Conservation (phyloP, 53 echinoderm and acorn worm genomes). For the Luidia sarsii region DNA sequence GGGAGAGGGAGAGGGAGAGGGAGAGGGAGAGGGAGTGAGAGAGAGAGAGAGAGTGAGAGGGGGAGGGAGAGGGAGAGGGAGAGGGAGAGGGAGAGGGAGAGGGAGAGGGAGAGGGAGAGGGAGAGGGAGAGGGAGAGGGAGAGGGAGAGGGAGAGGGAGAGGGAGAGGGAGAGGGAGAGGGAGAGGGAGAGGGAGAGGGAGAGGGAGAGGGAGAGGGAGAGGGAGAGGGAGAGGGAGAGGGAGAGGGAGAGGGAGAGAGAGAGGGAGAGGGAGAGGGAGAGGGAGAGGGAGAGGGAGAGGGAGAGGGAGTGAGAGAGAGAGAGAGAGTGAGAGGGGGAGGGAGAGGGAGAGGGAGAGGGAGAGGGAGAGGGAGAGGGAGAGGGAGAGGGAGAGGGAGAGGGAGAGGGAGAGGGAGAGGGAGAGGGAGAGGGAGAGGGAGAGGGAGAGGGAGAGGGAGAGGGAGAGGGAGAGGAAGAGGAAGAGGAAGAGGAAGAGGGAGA, state of each 20-base stretch:
- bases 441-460: conserved; percentile 28
- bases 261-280: conserved; percentile 28
- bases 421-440: conserved; percentile 28
- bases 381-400: conserved; percentile 28
- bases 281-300: conserved; percentile 1
- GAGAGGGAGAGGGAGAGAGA: conserved; percentile 3
- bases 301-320: too few species aligned
- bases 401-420: conserved; percentile 28
- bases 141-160: conserved; percentile 28
- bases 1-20: too few species aligned
- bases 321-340: background rate
- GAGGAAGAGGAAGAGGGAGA: conserved; percentile 20
- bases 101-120: conserved; percentile 28
- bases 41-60: too few species aligned
- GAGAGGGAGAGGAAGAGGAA: conserved; percentile 20
- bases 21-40: too few species aligned
- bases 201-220: conserved; percentile 28
- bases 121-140: conserved; percentile 28
- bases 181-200: conserved; percentile 28
- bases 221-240: conserved; percentile 1
- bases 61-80: conserved; percentile 28
- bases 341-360: too few species aligned
- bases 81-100: conserved; percentile 28
- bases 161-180: conserved; percentile 28
- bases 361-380: conserved; percentile 28